phyloP scores from a whole-genome alignment of 1,140 invertebrate species.

The Hetaerina americana region DNA sequence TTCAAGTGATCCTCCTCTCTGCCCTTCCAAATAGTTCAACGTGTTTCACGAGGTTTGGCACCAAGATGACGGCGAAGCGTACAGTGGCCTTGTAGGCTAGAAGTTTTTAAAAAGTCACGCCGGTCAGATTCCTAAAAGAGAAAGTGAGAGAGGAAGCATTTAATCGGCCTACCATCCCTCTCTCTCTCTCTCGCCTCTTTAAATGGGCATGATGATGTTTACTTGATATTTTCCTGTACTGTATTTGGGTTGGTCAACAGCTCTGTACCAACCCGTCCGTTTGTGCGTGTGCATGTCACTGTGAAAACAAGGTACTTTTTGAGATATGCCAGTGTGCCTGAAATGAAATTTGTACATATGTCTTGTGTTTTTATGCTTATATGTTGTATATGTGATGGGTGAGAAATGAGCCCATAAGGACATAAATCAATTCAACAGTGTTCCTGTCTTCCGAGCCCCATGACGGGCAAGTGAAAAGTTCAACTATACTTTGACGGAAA shows the following conservation, averaged over 20 bases:
- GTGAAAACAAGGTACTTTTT: background rate
- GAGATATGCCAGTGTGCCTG: background rate
- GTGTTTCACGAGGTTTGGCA: background rate
- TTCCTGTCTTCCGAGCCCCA: background rate
- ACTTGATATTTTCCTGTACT: background rate
- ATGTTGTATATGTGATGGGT: background rate
- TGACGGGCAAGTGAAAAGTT: background rate
- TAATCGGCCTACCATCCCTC: background rate
- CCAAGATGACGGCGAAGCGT: background rate
- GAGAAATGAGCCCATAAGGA: background rate
- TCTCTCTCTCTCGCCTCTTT: background rate
- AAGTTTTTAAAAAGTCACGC: background rate
- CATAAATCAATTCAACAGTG: background rate
- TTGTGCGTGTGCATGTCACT: background rate
- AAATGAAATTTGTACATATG: background rate
- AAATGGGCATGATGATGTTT: background rate
- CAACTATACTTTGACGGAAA: background rate
- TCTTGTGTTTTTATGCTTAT: background rate
- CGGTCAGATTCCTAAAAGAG: background rate
- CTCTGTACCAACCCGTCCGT: background rate
- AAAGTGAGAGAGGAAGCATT: background rate
- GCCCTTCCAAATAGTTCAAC: too few species aligned
- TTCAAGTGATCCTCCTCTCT: too few species aligned
- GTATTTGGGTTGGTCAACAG: background rate
- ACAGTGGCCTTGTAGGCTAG: background rate